Evolutionary conservation across 2,888 invertebrate genomes (phyloP).

Genomic region (Agriopis leucophaearia): DNA sequence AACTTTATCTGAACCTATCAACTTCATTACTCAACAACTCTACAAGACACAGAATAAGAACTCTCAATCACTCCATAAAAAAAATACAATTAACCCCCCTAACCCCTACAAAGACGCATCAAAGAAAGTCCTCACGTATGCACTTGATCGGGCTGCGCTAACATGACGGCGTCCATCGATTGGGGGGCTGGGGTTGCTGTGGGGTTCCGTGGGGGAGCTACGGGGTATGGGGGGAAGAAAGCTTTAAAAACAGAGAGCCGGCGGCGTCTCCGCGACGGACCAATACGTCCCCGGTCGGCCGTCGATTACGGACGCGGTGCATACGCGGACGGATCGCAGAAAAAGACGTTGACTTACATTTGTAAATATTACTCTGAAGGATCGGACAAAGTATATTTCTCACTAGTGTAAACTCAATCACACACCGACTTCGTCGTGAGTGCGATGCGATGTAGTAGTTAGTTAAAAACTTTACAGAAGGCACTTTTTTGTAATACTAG

Average conservation of each 20-base stretch:
- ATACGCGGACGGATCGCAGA: constrained; percentile 68
- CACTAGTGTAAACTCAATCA: too few relatives aligned
- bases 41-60: constrained; percentile 6
- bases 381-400: neutral
- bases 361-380: neutral
- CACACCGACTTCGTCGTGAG: too few relatives aligned
- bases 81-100: constrained; percentile 55
- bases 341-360: neutral
- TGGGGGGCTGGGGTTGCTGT: constrained; percentile 52
- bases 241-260: constrained; percentile 74
- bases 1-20: neutral
- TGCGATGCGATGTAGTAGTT: too few relatives aligned
- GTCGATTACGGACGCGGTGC: constrained; percentile 79
- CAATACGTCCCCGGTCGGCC: constrained; percentile 84
- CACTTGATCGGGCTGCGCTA: constrained; percentile 81
- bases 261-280: constrained; percentile 82
- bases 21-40: neutral
- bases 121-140: constrained; percentile 82
- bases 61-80: constrained; percentile 23
- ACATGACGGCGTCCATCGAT: constrained; percentile 83
- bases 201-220: constrained; percentile 40
- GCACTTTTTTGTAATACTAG: too few relatives aligned
- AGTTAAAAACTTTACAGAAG: too few relatives aligned
- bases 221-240: constrained; percentile 60
- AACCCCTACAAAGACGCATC: constrained; percentile 72